A percentile compares a stretch with the other conserved stretches of the same genome.
Evolutionary conservation across 2,113 vertebrate genomes (phyloP).

Genomic region (Eublepharis macularius): DNA sequence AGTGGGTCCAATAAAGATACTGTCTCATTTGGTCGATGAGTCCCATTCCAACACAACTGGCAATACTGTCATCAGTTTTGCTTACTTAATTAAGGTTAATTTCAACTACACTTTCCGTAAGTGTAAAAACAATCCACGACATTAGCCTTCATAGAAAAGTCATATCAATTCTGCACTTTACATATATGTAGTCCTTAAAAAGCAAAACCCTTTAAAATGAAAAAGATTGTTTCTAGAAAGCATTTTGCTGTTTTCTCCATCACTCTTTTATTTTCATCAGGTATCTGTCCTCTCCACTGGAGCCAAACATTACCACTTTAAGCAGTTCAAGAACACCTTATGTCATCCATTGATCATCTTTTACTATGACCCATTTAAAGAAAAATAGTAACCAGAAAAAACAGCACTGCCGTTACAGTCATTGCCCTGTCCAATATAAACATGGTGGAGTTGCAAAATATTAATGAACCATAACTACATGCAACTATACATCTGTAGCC

Average conservation of each 20-base stretch:
- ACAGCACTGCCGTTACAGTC: neutral
- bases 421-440: neutral
- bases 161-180: conserved; percentile 1
- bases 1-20: neutral
- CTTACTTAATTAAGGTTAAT: neutral
- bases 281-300: fast-evolving
- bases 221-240: neutral
- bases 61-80: neutral
- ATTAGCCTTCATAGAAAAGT: neutral
- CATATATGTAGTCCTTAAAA: neutral
- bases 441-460: neutral
- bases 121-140: neutral
- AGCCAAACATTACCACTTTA: neutral
- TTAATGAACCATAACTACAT: neutral
- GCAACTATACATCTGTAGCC: neutral
- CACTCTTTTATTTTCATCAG: neutral
- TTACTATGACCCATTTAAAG: neutral
- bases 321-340: neutral
- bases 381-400: neutral
- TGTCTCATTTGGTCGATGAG: neutral
- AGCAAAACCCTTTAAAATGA: neutral
- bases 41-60: neutral
- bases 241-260: neutral
- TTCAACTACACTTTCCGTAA: neutral
- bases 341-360: neutral